Evolutionary conservation across 2,797 vertebrate species (phyloP), one percentile per base, ranked within the genome.

Genomic region (Semaprochilodus insignis): DNA sequence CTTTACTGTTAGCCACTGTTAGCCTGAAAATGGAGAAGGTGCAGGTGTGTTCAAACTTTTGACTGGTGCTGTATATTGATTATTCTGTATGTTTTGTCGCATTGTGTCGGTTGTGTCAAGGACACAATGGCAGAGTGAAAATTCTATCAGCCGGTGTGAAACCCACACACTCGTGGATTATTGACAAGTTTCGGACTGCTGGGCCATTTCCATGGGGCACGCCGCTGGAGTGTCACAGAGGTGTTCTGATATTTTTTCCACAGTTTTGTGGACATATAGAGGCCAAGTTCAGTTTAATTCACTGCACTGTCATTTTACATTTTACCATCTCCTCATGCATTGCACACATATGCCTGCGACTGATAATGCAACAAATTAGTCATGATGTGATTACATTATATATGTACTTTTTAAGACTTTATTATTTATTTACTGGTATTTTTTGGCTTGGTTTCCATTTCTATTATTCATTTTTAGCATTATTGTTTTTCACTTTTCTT

Each of bases 71-170:
- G 19, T 74, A 21, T 36, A 25, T 36, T 59, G 27, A 36, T 74
- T 36, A 74, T 57, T 74, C 27, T 57, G 27, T 57, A 36, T 27
- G 40, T 74, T 57, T 34, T 55, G 72, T 57, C 23, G 1, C 52
- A 57, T 36, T 57, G 52, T 55, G 72, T 3, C 31, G n/a, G 27
- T 14, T 25, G 52, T 74, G 52, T 74, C 27, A 74, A 34, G 72
- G 72, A 57, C 27, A 57, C 31, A 19, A 31, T 13, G 66, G 66
- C 36, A 44, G 21, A 59, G n/a, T 52, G 48, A 55, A 73, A 73
- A 73, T 55, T 25, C 70, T 72, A 72, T 54, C 72, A 74, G 72
- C 54, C 23, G 13, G 19, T 5, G 4, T 57, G 54, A 57, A n/a
- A 59, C 17, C 52, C 27, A 23, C 19, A 36, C 21, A 6, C 19